Evolutionary conservation across 2,888 invertebrate genomes (phyloP).

Genomic region (Parnassius glacialis): DNA sequence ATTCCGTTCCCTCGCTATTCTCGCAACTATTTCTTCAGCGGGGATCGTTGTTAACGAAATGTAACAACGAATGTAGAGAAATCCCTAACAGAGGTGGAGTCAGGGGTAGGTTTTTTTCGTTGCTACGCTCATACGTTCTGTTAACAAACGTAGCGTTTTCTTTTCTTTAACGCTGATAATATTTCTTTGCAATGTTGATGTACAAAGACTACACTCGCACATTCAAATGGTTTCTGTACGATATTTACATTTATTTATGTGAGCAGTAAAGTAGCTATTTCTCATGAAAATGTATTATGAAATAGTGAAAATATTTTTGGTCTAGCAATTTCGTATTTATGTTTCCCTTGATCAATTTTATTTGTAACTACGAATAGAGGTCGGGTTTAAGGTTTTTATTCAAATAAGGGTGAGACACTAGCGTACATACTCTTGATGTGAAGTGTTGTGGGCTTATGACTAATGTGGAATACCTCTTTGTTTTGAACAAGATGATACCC

Average conservation of each 20-base stretch:
- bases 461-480: too few species aligned
- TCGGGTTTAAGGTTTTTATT: too few species aligned
- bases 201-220: slow-evolving; percentile 10
- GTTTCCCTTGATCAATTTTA: too few species aligned
- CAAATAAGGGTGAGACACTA: too few species aligned
- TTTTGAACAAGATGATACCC: too few species aligned
- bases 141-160: slow-evolving; percentile 14
- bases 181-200: slow-evolving; percentile 19
- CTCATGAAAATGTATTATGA: background rate
- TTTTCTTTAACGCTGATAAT: slow-evolving; percentile 19
- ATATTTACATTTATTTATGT: slow-evolving; percentile 18
- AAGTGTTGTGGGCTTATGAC: too few species aligned
- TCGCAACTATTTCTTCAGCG: slow-evolving; percentile 15
- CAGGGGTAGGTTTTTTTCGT: slow-evolving; percentile 5
- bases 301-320: too few species aligned
- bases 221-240: slow-evolving; percentile 2
- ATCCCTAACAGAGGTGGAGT: slow-evolving; percentile 2
- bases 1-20: slow-evolving; percentile 3
- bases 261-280: background rate
- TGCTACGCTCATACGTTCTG: background rate
- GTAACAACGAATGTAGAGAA: slow-evolving; percentile 7
- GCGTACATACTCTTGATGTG: too few species aligned
- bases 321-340: too few species aligned
- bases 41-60: slow-evolving; percentile 13
- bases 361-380: too few species aligned